Evolutionary conservation across 2,888 invertebrate species (phyloP).

Genomic region (Parnassius apollo): DNA sequence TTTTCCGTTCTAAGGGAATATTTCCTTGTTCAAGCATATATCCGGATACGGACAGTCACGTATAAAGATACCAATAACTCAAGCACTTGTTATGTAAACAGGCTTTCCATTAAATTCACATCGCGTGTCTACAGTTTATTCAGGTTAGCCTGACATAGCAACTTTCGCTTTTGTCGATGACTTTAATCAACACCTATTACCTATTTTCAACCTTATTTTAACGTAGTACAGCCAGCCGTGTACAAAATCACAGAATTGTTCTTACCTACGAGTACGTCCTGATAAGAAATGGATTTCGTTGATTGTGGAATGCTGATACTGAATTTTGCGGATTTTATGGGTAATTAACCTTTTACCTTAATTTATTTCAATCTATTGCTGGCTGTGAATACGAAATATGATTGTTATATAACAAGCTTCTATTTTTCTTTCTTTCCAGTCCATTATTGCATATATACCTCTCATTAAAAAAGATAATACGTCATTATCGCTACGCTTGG

Average conservation of each 20-base stretch:
- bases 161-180: slow-evolving; percentile 21
- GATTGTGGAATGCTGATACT: slow-evolving; percentile 49
- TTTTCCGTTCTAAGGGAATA: too few species aligned
- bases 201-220: slow-evolving; percentile 20
- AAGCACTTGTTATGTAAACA: slow-evolving; percentile 18
- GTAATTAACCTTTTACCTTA: slow-evolving; percentile 10
- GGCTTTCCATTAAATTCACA: slow-evolving; percentile 50
- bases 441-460: too few species aligned
- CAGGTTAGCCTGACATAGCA: slow-evolving; percentile 43
- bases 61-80: slow-evolving; percentile 7
- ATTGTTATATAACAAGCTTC: background rate
- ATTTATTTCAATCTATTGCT: slow-evolving; percentile 2
- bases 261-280: slow-evolving; percentile 9
- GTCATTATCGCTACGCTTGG: too few species aligned
- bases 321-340: slow-evolving; percentile 25
- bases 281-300: slow-evolving; percentile 36
- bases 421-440: too few species aligned
- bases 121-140: slow-evolving; percentile 57
- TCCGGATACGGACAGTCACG: too few species aligned
- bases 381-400: background rate
- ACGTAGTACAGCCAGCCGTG: slow-evolving; percentile 7
- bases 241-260: slow-evolving; percentile 14
- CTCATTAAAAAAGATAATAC: too few species aligned
- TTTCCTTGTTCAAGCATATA: too few species aligned
- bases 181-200: slow-evolving; percentile 22